Evolutionary conservation across 2,888 invertebrate genomes (phyloP).

Genomic region (Eupithecia insigniata): DNA sequence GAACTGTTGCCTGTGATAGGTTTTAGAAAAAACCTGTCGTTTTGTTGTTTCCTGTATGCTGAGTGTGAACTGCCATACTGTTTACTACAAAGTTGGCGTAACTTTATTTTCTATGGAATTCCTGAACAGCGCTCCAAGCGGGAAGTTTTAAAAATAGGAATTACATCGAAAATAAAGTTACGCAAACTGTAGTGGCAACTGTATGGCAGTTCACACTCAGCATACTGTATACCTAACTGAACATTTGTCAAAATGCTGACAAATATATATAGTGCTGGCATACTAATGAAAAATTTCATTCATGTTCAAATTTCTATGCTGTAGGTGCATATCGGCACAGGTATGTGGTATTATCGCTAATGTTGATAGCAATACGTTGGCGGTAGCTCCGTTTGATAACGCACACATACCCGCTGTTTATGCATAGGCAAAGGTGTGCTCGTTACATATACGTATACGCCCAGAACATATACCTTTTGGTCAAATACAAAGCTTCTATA

Average conservation of each 20-base stretch:
- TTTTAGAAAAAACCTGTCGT: no score
- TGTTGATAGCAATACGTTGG: constrained; percentile 71
- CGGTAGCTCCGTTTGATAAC: constrained; percentile 62
- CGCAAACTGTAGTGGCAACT: no score
- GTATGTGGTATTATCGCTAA: constrained; percentile 70
- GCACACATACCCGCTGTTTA: constrained; percentile 41
- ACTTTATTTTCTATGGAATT: no score
- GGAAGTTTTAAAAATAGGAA: no score
- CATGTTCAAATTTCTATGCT: constrained; percentile 34
- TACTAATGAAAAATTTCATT: constrained; percentile 26
- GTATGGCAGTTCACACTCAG: no score
- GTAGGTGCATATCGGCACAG: constrained; percentile 55
- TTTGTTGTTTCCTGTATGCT: background rate
- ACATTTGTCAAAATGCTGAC: background rate
- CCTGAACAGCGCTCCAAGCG: no score
- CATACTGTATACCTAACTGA: no score
- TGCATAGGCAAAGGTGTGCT: constrained; percentile 25
- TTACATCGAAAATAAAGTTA: no score
- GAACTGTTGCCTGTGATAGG: no score
- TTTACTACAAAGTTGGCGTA: no score
- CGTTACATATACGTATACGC: background rate
- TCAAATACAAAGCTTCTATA: background rate
- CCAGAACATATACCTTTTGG: background rate
- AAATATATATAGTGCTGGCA: background rate
- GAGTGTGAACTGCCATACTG: no score